Evolutionary conservation across 2,797 vertebrate genomes (phyloP).

Genomic region (Poliocrania exsul): DNA sequence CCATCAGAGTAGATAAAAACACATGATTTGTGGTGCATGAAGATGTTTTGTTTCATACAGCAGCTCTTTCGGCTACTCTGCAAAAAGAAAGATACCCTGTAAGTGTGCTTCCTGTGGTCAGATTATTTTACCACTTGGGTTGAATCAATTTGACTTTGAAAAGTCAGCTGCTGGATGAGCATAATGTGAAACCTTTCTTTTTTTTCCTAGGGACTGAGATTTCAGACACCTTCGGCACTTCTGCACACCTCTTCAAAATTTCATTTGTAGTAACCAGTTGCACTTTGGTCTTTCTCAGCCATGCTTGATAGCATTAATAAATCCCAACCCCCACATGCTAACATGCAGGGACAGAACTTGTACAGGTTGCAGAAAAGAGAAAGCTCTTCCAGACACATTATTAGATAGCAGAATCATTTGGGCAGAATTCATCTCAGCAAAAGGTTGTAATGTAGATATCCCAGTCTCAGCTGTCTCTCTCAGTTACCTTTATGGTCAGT

Average conservation of each 20-base stretch:
- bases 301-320: background rate
- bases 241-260: background rate
- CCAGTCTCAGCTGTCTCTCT: background rate
- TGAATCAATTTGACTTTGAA: background rate
- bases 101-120: background rate
- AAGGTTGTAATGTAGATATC: background rate
- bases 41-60: background rate
- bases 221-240: background rate
- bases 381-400: background rate
- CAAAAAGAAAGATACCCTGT: background rate
- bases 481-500: background rate
- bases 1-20: background rate
- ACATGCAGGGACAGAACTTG: background rate
- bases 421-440: accelerated
- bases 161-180: background rate
- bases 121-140: background rate
- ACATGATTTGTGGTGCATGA: background rate
- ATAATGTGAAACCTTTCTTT: background rate
- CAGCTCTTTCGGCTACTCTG: background rate
- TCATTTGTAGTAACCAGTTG: background rate
- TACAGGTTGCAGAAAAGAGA: background rate
- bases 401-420: background rate
- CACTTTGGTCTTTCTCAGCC: background rate
- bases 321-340: background rate
- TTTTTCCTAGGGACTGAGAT: background rate